Evolutionary conservation across 2,113 vertebrate genomes (phyloP).

Genomic region (Aldabrachelys gigantea): DNA sequence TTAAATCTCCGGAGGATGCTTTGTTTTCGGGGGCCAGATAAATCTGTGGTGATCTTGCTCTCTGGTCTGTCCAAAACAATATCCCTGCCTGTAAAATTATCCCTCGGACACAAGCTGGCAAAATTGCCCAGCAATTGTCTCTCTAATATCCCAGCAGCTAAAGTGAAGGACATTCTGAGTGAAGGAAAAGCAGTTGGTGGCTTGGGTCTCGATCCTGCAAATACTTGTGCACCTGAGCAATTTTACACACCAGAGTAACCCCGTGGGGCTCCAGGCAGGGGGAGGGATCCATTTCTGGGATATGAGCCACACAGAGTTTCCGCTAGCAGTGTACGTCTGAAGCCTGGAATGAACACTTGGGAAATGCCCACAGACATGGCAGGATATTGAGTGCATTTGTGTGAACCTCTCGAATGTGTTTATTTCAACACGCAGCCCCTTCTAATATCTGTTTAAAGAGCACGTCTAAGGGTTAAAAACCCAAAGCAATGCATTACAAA

Average conservation of each 20-base stretch:
- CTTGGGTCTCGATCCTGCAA: background rate
- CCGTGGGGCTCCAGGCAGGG: background rate
- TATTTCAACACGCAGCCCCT: background rate
- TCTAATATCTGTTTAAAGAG: background rate
- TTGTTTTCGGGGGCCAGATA: background rate
- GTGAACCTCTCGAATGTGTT: background rate
- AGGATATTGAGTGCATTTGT: background rate
- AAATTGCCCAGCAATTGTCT: background rate
- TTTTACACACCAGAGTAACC: background rate
- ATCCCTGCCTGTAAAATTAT: background rate
- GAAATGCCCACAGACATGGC: background rate
- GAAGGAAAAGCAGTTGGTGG: background rate
- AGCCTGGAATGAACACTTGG: background rate
- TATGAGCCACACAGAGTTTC: background rate
- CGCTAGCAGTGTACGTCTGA: background rate
- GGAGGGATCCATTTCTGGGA: background rate
- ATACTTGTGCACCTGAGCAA: background rate
- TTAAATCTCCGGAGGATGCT: background rate
- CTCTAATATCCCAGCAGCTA: background rate
- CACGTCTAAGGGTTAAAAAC: too few relatives aligned
- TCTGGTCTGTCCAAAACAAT: background rate
- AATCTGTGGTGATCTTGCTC: background rate
- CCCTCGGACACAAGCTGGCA: background rate
- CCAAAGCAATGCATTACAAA: background rate
- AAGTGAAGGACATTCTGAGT: background rate